Percentiles rank a stretch among this genome's conserved stretches.
Evolutionary conservation across 2,797 vertebrate genomes (phyloP).

Genomic region (Brachyrhaphis roseni): DNA sequence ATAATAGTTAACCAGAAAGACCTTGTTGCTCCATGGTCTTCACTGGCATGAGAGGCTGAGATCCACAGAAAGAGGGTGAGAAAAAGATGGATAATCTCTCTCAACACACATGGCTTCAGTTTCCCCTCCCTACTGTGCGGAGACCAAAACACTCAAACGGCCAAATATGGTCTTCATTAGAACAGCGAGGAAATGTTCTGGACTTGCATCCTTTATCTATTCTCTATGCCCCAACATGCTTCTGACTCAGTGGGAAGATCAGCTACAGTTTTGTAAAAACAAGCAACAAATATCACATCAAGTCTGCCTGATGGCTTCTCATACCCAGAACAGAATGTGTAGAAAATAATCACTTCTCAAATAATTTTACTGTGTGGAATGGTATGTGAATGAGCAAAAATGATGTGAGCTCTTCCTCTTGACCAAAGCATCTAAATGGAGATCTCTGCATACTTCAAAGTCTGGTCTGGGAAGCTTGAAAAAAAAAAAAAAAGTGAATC

Average conservation of each 20-base stretch:
- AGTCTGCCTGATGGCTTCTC: not conserved
- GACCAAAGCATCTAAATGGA: conserved; percentile 47
- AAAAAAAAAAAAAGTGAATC: conserved; percentile 37
- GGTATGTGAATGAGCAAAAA: not conserved
- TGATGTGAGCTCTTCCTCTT: conserved; percentile 30
- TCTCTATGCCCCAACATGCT: conserved; percentile 2
- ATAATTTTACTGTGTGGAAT: conserved; percentile 3
- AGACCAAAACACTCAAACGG: conserved; percentile 67
- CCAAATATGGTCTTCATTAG: conserved; percentile 79
- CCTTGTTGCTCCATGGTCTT: conserved; percentile 35
- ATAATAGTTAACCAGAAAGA: conserved; percentile 50
- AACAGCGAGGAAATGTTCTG: conserved; percentile 30
- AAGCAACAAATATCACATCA: not conserved
- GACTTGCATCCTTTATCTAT: conserved; percentile 37
- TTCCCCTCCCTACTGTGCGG: conserved; percentile 62
- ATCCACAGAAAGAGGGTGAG: conserved; percentile 34
- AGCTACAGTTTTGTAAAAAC: not conserved
- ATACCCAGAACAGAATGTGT: conserved; percentile 1
- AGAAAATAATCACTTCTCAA: conserved; percentile 8
- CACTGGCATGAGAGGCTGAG: conserved; percentile 23
- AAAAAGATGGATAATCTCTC: conserved; percentile 54
- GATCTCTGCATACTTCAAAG: conserved; percentile 58
- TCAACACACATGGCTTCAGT: conserved; percentile 70
- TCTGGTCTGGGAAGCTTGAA: conserved; percentile 53
- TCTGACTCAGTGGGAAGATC: conserved; percentile 1